Evolutionary conservation across 2,888 invertebrate species (phyloP).

Genomic region (Teleogryllus oceanicus): DNA sequence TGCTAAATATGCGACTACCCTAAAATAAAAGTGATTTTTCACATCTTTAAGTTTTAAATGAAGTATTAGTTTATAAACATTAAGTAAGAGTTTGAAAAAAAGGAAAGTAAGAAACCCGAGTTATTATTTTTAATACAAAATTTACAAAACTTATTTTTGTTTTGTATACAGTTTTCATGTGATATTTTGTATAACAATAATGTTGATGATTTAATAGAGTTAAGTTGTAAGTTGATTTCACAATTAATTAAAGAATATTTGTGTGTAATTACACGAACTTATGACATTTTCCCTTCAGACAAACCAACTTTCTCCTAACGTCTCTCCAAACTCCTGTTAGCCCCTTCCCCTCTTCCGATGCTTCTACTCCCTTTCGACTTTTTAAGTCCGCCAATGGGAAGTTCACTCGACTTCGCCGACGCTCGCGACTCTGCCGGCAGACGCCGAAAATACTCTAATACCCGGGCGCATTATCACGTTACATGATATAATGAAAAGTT

Average conservation of each 20-base stretch:
- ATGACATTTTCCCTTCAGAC: background rate
- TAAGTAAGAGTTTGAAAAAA: too few species aligned
- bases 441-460: slow-evolving; percentile 6
- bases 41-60: too few species aligned
- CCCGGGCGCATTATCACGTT: slow-evolving; percentile 9
- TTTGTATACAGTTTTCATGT: too few species aligned
- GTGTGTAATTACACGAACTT: background rate
- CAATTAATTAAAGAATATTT: background rate
- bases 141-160: too few species aligned
- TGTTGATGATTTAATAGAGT: background rate
- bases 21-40: too few species aligned
- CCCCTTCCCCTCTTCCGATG: background rate
- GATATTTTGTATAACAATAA: too few species aligned
- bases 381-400: background rate
- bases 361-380: background rate
- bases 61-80: too few species aligned
- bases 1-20: too few species aligned
- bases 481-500: background rate
- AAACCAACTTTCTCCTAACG: background rate
- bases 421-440: background rate
- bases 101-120: too few species aligned
- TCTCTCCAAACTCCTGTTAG: background rate
- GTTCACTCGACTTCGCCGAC: slow-evolving; percentile 1
- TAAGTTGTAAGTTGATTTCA: background rate
- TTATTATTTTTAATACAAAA: too few species aligned